These are phyloP conservation scores for Typhlomys cinereus DNA, from an alignment of 2,113 vertebrate genomes.

Conservation along the genomic window DNA sequence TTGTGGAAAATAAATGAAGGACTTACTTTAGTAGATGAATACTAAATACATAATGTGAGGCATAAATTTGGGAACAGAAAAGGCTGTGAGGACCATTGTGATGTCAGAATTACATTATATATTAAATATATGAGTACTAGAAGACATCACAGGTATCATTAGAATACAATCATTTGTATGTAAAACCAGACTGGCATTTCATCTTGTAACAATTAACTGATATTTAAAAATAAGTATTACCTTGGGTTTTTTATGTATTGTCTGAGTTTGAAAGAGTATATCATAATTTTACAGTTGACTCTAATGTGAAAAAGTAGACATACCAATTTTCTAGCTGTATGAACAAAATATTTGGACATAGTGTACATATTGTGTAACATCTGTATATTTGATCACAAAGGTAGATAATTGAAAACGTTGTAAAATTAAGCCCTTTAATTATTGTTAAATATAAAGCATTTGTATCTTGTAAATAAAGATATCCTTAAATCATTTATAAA, in stretches of 20 bases:
- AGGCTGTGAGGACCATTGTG: conserved; percentile 33
- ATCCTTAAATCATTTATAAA: conserved; percentile 79
- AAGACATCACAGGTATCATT: conserved; percentile 57
- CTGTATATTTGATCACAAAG: conserved; percentile 86
- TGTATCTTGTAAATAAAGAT: conserved; percentile 89
- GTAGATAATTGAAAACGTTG: conserved; percentile 78
- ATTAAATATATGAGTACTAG: conserved; percentile 37
- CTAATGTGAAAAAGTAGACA: conserved; percentile 79
- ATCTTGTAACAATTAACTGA: conserved; percentile 49
- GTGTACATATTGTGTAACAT: conserved; percentile 89
- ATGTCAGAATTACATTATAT: conserved; percentile 51
- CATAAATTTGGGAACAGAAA: conserved; percentile 50
- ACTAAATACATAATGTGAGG: conserved; percentile 53
- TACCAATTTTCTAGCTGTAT: conserved; percentile 77
- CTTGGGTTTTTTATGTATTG: conserved; percentile 74
- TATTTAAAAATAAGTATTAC: conserved; percentile 72
- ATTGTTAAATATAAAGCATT: conserved; percentile 85
- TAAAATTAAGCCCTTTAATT: conserved; percentile 90
- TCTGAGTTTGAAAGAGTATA: conserved; percentile 70
- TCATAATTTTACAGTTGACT: conserved; percentile 75
- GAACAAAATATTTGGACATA: conserved; percentile 85
- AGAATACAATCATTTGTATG: conserved; percentile 55
- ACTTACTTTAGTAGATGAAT: conserved; percentile 70
- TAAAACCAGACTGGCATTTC: conserved; percentile 58
- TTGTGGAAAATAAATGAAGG: conserved; percentile 52